Conservation (phyloP, 2,113 vertebrate genomes). For the Alexandromys fortis region DNA sequence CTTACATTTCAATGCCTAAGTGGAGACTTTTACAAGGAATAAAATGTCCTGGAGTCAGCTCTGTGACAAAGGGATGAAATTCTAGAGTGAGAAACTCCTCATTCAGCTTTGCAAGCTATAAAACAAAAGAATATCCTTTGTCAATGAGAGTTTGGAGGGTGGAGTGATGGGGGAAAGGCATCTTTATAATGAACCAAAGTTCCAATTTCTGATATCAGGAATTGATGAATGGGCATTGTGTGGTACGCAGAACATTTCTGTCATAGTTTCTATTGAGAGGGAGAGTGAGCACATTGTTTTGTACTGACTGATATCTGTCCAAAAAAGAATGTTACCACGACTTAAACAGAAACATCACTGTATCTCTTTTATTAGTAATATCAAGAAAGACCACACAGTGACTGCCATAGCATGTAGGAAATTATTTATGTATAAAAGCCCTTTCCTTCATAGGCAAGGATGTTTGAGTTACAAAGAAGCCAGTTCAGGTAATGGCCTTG, state of each 20-base stretch:
- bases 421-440: constrained; percentile 56
- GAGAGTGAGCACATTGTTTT: constrained; percentile 37
- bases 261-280: constrained; percentile 20
- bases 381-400: neutral
- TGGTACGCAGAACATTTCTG: neutral
- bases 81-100: neutral
- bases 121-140: neutral
- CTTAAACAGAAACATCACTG: constrained; percentile 54
- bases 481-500: constrained; percentile 47
- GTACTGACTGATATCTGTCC: constrained; percentile 8
- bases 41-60: neutral
- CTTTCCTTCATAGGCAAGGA: constrained; percentile 50
- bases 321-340: constrained; percentile 46
- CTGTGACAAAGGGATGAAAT: neutral
- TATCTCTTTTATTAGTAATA: constrained; percentile 60
- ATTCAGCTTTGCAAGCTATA: constrained; percentile 4
- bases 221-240: neutral
- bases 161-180: neutral
- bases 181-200: constrained; percentile 3
- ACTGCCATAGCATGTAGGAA: constrained; percentile 53
- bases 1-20: neutral
- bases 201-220: constrained; percentile 27
- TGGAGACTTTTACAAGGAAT: neutral
- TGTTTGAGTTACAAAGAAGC: constrained; percentile 49
- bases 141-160: neutral